These are phyloP conservation scores for Macrocentrus cingulum DNA, from an alignment of 1,140 invertebrate genomes.

Conservation along the genomic window DNA sequence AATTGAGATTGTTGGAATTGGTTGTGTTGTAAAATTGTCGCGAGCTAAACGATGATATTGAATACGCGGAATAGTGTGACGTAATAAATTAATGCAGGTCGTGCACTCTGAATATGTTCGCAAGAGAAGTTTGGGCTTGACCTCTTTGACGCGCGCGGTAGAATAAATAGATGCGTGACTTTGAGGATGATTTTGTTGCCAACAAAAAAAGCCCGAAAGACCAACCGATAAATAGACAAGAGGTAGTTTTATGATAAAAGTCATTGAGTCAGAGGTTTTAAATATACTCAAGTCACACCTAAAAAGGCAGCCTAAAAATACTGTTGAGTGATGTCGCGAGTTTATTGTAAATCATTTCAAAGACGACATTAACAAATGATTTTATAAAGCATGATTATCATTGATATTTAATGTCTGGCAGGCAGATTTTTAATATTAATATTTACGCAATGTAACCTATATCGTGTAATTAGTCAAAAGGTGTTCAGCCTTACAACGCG, in stretches of 20 bases:
- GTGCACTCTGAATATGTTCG: conserved; percentile 6
- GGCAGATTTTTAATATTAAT: too few relatives aligned
- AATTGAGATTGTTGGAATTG: not conserved
- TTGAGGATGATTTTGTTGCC: not conserved
- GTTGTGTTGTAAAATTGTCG: not conserved
- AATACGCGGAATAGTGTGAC: not conserved
- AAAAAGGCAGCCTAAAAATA: too few relatives aligned
- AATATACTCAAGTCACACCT: too few relatives aligned
- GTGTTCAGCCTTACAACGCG: not conserved
- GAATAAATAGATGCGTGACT: conserved; percentile 20
- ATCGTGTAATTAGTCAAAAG: too few relatives aligned
- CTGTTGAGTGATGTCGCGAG: too few relatives aligned
- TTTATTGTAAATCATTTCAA: too few relatives aligned
- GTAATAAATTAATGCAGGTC: conserved; percentile 18
- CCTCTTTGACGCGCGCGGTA: not conserved
- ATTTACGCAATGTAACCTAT: too few relatives aligned
- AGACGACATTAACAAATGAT: too few relatives aligned
- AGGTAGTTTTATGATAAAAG: conserved; percentile 4
- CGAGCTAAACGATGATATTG: not conserved
- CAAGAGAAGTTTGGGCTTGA: not conserved
- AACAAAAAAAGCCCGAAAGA: not conserved
- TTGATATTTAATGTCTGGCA: too few relatives aligned
- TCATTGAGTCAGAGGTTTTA: not conserved
- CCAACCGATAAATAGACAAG: not conserved
- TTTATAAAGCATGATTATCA: too few relatives aligned